Conservation (phyloP, 2,113 vertebrate genomes). For the Blennius ocellaris region DNA sequence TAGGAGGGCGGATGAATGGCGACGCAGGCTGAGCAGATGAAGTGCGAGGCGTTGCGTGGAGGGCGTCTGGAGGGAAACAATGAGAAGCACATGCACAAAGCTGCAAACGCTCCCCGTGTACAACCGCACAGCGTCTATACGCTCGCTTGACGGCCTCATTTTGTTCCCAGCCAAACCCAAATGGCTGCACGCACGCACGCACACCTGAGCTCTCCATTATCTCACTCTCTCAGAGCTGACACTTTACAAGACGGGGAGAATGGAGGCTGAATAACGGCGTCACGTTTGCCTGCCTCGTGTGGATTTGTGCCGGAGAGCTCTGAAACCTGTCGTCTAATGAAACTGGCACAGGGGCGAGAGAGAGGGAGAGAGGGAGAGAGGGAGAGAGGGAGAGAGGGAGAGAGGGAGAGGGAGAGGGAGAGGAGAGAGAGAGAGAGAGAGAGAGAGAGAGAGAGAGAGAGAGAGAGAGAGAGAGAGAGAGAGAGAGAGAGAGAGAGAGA, state of each 20-base stretch:
- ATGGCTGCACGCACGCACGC: not conserved
- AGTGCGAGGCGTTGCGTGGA: not conserved
- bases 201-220: conserved; percentile 32
- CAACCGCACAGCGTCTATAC: not conserved
- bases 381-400: conserved; percentile 20
- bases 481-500: conserved; percentile 12
- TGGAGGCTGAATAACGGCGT: conserved; percentile 56
- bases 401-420: conserved; percentile 7
- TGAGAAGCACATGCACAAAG: not conserved
- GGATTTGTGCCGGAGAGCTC: conserved; percentile 39
- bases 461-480: conserved; percentile 29
- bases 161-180: conserved; percentile 3
- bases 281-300: conserved; percentile 51
- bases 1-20: not conserved
- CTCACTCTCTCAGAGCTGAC: conserved; percentile 13
- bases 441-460: not conserved
- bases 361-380: conserved; percentile 21
- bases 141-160: not conserved
- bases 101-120: not conserved
- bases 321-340: conserved; percentile 55
- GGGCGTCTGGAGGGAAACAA: not conserved
- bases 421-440: conserved; percentile 28
- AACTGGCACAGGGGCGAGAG: conserved; percentile 17
- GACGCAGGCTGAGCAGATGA: not conserved
- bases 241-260: conserved; percentile 47